Conservation (phyloP, 2,797 vertebrate genomes). For the Rhinella marina region DNA sequence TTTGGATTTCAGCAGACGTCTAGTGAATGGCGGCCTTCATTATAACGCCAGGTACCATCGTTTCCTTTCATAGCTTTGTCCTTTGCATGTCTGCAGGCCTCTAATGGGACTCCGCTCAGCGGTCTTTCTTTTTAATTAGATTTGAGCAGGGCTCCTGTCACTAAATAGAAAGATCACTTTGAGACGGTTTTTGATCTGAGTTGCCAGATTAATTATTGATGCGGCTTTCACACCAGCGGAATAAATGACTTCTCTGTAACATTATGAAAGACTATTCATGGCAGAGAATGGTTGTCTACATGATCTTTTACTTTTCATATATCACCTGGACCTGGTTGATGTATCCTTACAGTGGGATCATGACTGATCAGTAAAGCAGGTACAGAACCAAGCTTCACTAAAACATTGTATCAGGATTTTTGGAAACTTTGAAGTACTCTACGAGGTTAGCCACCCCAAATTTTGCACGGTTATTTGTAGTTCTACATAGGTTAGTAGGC, state of each 20-base stretch:
- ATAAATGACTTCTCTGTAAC: slow-evolving; percentile 4
- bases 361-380: not conserved
- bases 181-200: slow-evolving; percentile 6
- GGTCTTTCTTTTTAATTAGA: slow-evolving; percentile 42
- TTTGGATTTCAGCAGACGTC: not conserved
- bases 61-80: slow-evolving; percentile 31
- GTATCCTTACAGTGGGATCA: not conserved
- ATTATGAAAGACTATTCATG: slow-evolving; percentile 1
- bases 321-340: not conserved
- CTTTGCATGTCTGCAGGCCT: slow-evolving; percentile 26
- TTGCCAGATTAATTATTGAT: slow-evolving; percentile 45
- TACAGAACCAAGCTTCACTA: not conserved
- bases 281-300: not conserved
- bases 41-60: not conserved
- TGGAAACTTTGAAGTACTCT: no score
- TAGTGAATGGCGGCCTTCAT: not conserved
- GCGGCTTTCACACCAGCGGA: slow-evolving; percentile 1
- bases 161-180: slow-evolving; percentile 38
- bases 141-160: slow-evolving; percentile 19
- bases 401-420: not conserved
- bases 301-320: not conserved
- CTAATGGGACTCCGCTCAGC: slow-evolving; percentile 46
- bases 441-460: no score
- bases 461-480: no score
- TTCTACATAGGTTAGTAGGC: no score